A percentile compares a stretch with the other conserved stretches of the same genome.
phyloP scores from a whole-genome alignment of 2,797 vertebrate species.

The Alectoris magna region DNA sequence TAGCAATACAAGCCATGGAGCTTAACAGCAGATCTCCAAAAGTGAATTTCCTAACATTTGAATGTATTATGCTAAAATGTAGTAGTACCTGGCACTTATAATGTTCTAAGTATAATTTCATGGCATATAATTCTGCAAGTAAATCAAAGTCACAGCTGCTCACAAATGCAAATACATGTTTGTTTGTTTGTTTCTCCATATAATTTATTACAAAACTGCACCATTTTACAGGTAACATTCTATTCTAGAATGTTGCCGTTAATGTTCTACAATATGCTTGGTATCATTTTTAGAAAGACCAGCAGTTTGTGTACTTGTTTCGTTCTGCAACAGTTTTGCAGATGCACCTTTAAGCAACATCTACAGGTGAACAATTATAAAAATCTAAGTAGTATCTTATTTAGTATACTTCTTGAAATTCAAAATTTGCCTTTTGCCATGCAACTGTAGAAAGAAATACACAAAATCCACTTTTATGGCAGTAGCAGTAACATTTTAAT shows the following conservation, averaged over 20 bases:
- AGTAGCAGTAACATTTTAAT: neutral
- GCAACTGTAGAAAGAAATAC: neutral
- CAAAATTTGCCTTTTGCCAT: neutral
- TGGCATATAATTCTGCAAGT: neutral
- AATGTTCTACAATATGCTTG: neutral
- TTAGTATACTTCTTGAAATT: neutral
- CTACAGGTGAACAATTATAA: neutral
- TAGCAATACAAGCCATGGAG: neutral
- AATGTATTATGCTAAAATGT: neutral
- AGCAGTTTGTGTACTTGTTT: neutral
- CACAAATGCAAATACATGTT: neutral
- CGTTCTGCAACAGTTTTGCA: neutral
- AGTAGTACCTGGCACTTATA: neutral
- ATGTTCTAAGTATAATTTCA: neutral
- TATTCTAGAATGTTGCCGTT: neutral
- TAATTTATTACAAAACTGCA: neutral
- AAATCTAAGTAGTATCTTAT: neutral
- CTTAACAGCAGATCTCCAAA: neutral
- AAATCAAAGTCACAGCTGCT: neutral
- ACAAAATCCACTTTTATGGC: neutral
- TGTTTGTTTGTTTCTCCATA: neutral
- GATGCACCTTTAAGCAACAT: neutral
- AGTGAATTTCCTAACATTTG: neutral
- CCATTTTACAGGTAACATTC: neutral
- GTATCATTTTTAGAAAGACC: neutral